phyloP scores from a whole-genome alignment of 2,888 invertebrate genomes.

The Mythimna lalbum region DNA sequence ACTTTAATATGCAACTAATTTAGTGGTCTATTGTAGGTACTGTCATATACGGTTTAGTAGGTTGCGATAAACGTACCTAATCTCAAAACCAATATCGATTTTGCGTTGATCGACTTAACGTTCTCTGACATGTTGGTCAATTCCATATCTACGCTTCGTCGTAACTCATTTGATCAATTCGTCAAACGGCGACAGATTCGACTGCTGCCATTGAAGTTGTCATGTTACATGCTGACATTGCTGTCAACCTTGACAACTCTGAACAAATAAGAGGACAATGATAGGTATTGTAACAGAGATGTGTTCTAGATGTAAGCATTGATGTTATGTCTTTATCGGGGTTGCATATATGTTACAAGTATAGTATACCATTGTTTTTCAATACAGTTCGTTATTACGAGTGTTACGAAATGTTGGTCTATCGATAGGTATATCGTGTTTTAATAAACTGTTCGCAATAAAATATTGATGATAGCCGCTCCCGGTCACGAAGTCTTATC shows the following conservation, averaged over 20 bases:
- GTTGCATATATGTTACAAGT: conserved; percentile 12
- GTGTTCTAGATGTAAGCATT: conserved; percentile 40
- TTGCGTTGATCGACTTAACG: conserved; percentile 29
- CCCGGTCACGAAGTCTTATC: conserved; percentile 62
- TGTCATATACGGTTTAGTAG: neutral
- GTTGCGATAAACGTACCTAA: neutral
- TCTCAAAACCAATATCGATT: conserved; percentile 26
- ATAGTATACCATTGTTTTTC: conserved; percentile 45
- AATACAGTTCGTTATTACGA: conserved; percentile 13
- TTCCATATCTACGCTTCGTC: conserved; percentile 30
- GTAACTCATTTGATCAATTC: conserved; percentile 49
- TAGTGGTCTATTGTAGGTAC: conserved; percentile 5
- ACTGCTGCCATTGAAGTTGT: conserved; percentile 49
- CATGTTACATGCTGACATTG: conserved; percentile 53
- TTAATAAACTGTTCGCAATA: conserved; percentile 51
- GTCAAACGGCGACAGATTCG: conserved; percentile 47
- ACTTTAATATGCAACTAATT: conserved; percentile 11
- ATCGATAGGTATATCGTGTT: conserved; percentile 38
- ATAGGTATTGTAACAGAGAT: conserved; percentile 60
- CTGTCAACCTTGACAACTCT: conserved; percentile 61
- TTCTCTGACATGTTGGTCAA: conserved; percentile 38
- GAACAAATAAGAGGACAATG: conserved; percentile 62
- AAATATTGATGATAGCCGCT: conserved; percentile 60
- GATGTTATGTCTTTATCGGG: conserved; percentile 63
- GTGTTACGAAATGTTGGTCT: conserved; percentile 40